phyloP scores from a whole-genome alignment of 2,113 vertebrate species.

The Pseudorasbora parva region DNA sequence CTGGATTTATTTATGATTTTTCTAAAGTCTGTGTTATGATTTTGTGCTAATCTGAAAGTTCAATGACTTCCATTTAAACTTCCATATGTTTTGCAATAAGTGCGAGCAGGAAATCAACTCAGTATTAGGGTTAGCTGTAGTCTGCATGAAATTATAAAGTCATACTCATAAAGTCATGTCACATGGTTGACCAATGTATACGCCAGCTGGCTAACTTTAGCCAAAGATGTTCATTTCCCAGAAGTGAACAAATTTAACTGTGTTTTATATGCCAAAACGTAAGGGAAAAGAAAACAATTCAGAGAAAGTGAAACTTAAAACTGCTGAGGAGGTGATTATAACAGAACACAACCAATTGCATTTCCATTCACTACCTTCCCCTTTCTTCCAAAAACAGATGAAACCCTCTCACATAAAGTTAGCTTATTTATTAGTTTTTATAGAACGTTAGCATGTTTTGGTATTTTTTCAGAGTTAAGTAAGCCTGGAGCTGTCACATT shows the following conservation, averaged over 20 bases:
- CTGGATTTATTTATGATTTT: background rate
- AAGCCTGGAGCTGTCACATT: background rate
- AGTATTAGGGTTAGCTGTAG: background rate
- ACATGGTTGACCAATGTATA: background rate
- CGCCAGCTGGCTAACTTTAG: background rate
- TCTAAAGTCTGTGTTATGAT: slow-evolving; percentile 1
- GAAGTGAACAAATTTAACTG: slow-evolving; percentile 22
- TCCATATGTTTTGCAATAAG: background rate
- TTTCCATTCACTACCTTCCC: background rate
- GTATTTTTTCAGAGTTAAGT: no score
- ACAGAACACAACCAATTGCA: background rate
- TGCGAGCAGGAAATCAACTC: background rate
- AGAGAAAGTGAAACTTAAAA: background rate
- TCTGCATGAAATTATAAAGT: background rate
- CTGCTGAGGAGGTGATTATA: background rate
- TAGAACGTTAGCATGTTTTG: background rate
- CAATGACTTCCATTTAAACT: background rate
- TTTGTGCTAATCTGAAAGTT: background rate
- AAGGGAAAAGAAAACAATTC: slow-evolving; percentile 4
- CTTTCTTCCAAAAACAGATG: background rate
- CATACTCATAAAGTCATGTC: background rate
- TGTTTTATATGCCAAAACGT: background rate
- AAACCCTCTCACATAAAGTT: background rate
- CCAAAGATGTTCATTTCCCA: slow-evolving; percentile 10
- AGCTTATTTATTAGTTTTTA: background rate